phyloP scores from a whole-genome alignment of 2,888 invertebrate species.

The Dolichopus griseipennis region DNA sequence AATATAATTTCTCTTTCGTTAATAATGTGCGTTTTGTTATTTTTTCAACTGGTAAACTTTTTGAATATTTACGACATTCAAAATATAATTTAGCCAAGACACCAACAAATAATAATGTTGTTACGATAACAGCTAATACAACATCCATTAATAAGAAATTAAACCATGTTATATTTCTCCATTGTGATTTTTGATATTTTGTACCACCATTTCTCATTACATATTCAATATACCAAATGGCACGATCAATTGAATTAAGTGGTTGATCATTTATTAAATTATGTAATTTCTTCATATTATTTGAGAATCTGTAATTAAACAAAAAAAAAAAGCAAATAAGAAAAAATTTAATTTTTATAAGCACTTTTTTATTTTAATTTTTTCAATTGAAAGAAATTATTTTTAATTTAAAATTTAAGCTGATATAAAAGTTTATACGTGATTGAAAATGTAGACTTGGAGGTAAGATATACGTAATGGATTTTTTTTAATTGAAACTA shows the following conservation, averaged over 20 bases:
- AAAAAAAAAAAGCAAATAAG: slow-evolving; percentile 11
- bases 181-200: slow-evolving; percentile 23
- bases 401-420: too few species aligned
- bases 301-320: slow-evolving; percentile 23
- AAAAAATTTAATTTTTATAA: background rate
- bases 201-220: slow-evolving; percentile 27
- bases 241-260: slow-evolving; percentile 25
- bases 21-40: slow-evolving; percentile 24
- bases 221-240: slow-evolving; percentile 30
- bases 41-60: slow-evolving; percentile 28
- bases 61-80: slow-evolving; percentile 26
- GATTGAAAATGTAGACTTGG: too few species aligned
- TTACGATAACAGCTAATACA: slow-evolving; percentile 20
- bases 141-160: slow-evolving; percentile 28
- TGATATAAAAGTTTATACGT: too few species aligned
- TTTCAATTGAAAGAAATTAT: too few species aligned
- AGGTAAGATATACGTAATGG: too few species aligned
- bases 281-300: slow-evolving; percentile 24
- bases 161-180: slow-evolving; percentile 25
- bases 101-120: slow-evolving; percentile 15
- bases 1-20: slow-evolving; percentile 24
- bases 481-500: too few species aligned
- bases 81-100: slow-evolving; percentile 16
- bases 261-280: slow-evolving; percentile 25
- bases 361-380: too few species aligned